Conservation (phyloP, 2,113 vertebrate genomes). For the Henicopernis longicauda region DNA sequence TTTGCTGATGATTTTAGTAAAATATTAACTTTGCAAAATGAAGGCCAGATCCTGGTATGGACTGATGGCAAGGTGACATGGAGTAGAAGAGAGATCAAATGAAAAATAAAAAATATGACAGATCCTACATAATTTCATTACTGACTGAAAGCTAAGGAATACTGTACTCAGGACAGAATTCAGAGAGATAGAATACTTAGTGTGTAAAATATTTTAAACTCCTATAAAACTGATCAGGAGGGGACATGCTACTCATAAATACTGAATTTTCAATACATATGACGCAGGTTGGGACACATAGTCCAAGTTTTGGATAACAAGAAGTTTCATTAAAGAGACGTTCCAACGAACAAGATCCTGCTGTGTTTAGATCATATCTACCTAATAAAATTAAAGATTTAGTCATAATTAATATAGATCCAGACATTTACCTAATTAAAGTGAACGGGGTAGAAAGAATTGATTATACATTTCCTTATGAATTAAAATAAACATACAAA, state of each 20-base stretch:
- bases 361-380: conserved; percentile 33
- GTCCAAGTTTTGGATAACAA: background rate
- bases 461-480: conserved; percentile 32
- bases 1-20: background rate
- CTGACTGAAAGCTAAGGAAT: background rate
- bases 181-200: background rate
- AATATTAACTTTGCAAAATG: background rate
- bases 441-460: conserved; percentile 19
- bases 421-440: conserved; percentile 44
- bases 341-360: conserved; percentile 1
- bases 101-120: background rate
- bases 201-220: background rate
- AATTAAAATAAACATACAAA: conserved; percentile 44
- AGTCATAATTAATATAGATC: conserved; percentile 43
- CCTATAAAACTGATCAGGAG: background rate
- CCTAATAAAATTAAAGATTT: conserved; percentile 37
- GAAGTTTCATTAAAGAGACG: background rate
- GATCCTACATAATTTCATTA: background rate
- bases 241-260: background rate
- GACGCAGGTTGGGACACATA: background rate
- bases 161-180: background rate
- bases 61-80: background rate
- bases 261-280: background rate
- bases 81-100: background rate
- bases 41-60: background rate